These are phyloP conservation scores for Sinocyclocheilus anophthalmus DNA, from an alignment of 2,113 vertebrate genomes.

Conservation along the genomic window DNA sequence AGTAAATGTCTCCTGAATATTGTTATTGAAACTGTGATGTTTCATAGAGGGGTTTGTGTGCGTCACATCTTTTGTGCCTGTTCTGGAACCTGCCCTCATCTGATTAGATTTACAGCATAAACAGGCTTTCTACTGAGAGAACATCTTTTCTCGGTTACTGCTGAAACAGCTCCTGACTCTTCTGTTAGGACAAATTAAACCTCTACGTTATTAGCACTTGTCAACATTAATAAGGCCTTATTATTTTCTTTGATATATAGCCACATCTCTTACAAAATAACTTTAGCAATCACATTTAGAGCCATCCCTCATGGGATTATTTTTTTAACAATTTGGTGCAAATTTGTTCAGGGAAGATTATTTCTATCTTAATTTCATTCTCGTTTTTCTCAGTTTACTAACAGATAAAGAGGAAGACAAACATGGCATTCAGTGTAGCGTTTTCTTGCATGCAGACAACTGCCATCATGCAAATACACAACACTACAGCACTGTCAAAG, in stretches of 20 bases:
- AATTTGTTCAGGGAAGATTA: constrained; percentile 77
- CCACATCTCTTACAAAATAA: constrained; percentile 68
- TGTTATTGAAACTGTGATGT: neutral
- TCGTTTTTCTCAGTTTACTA: constrained; percentile 72
- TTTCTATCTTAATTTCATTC: constrained; percentile 64
- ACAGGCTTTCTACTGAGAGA: constrained; percentile 40
- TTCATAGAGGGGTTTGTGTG: neutral
- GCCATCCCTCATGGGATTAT: constrained; percentile 65
- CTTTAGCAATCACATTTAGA: constrained; percentile 69
- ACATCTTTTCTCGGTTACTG: constrained; percentile 12
- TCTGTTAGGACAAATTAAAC: constrained; percentile 37
- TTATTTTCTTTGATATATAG: constrained; percentile 49
- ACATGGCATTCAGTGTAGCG: constrained; percentile 38
- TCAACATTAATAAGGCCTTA: constrained; percentile 46
- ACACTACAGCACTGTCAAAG: neutral
- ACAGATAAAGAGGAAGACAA: constrained; percentile 61
- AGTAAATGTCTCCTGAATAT: constrained; percentile 16
- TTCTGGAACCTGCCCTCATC: constrained; percentile 27
- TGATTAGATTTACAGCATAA: constrained; percentile 46
- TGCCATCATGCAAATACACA: constrained; percentile 15
- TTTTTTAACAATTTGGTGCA: constrained; percentile 76
- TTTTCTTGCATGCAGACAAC: neutral
- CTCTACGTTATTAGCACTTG: constrained; percentile 43
- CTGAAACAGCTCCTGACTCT: neutral
- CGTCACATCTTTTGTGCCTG: neutral